Evolutionary conservation across 2,797 vertebrate species (phyloP), one percentile per base, ranked within the genome.

Genomic region (Distichodus sexfasciatus): DNA sequence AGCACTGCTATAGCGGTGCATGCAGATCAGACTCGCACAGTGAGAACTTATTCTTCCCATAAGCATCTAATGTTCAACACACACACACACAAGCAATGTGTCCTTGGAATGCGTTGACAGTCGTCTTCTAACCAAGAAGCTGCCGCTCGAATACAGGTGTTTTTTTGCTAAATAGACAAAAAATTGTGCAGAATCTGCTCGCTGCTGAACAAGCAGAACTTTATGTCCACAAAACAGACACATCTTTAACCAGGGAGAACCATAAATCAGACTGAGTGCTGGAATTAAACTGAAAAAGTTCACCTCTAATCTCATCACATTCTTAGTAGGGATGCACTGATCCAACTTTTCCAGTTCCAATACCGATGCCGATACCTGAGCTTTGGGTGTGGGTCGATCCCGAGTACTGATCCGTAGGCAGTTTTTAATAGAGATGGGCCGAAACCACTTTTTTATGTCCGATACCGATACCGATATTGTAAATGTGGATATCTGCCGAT

Each of bases 51-150:
- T 36, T 61, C 28, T 19, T 33, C 38, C 46, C 48, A 63, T 9
- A 31, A 36, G 3, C 50, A n/a, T 41, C 54, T 65, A 14, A 53
- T 60, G 36, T 51, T 29, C 35, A 63, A 71, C 24, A 69, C 3
- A 29, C 38, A 41, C 51, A 62, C 19, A 14, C 33, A 43, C 53
- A 36, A 66, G 79, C 58, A 76, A 61, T 81, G 47, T 36, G 69
- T 67, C 72, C 65, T 79, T 21, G 8, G 28, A 44, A 59, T 59
- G 21, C 40, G 17, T 28, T 28, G 57, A 41, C 36, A 29, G 38
- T 28, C 50, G 41, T 9, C 14, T 40, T 57, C 4, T 57, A 38
- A 57, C 33, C 19, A 58, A 40, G 12, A 43, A 29, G 29, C 38
- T 38, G 11, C 38, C 57, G 11, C 19, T 60, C 36, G 28, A 28